A percentile compares a stretch with the other conserved stretches of the same genome.
phyloP scores from a whole-genome alignment of 2,113 vertebrate genomes.

The Spilogale gracilis region DNA sequence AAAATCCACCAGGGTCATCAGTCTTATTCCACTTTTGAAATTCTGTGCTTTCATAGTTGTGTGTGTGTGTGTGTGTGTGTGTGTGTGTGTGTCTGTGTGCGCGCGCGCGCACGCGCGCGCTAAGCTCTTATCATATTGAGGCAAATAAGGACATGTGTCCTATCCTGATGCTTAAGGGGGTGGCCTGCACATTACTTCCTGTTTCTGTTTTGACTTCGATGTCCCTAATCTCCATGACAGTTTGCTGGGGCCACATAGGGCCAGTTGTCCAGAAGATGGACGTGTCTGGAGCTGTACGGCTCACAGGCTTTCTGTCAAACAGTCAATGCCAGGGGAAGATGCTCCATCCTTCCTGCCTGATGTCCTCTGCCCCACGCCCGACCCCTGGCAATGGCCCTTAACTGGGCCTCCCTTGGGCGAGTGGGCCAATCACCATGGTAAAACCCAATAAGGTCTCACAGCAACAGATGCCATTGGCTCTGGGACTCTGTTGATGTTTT shows the following conservation, averaged over 20 bases:
- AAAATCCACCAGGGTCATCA: neutral
- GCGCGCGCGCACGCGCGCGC: neutral
- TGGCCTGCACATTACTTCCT: neutral
- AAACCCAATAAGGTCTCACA: neutral
- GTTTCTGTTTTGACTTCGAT: neutral
- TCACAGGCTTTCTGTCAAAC: neutral
- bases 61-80: neutral
- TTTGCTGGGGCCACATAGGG: neutral
- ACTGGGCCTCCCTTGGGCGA: neutral
- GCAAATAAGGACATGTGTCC: neutral
- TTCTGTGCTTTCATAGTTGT: neutral
- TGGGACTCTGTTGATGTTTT: neutral
- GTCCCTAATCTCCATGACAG: neutral
- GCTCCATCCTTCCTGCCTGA: neutral
- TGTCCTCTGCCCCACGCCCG: neutral
- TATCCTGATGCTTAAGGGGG: neutral
- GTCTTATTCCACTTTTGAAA: neutral
- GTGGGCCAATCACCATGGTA: neutral
- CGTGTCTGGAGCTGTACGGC: neutral
- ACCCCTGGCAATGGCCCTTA: neutral
- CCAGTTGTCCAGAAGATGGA: neutral
- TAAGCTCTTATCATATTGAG: neutral
- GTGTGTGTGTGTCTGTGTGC: accelerated
- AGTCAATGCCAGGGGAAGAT: neutral
- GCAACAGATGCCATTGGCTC: neutral